Percentiles rank a stretch among this genome's conserved stretches.
These are phyloP conservation scores for Philypnodon macrostomus DNA, from an alignment of 2,797 vertebrate species.

Conservation along the genomic window DNA sequence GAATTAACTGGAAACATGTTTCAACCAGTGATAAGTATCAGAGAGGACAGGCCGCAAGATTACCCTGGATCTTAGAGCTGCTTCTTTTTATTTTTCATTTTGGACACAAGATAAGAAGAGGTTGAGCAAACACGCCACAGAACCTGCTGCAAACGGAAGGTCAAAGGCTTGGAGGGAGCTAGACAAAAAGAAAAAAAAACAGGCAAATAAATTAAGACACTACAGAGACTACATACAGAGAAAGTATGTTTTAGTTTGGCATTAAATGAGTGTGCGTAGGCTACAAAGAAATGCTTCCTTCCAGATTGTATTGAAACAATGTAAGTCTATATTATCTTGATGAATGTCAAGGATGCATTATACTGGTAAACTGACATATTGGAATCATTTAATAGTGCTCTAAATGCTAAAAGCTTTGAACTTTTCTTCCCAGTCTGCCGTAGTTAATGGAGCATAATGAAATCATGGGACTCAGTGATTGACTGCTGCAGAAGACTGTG, in stretches of 20 bases:
- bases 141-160: constrained; percentile 32
- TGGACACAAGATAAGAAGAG: constrained; percentile 48
- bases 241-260: constrained; percentile 54
- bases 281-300: constrained; percentile 28
- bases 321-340: constrained; percentile 53
- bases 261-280: constrained; percentile 43
- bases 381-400: constrained; percentile 56
- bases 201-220: constrained; percentile 54
- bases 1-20: constrained; percentile 68
- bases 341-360: constrained; percentile 56
- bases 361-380: constrained; percentile 49
- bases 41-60: constrained; percentile 58
- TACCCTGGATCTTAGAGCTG: constrained; percentile 55
- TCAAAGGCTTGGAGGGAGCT: constrained; percentile 52
- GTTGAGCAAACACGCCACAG: constrained; percentile 53
- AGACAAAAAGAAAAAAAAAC: constrained; percentile 46
- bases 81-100: constrained; percentile 59
- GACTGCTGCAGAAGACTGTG: constrained; percentile 34
- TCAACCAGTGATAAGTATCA: constrained; percentile 63
- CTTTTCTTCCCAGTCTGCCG: constrained; percentile 34
- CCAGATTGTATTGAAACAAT: constrained; percentile 32
- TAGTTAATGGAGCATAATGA: constrained; percentile 61
- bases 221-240: too few species aligned
- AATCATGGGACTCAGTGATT: constrained; percentile 60
- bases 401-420: constrained; percentile 67